Percentiles rank a stretch among this genome's conserved stretches.
Conservation (phyloP, 1,140 invertebrate genomes). For the Rhysida immarginata region DNA sequence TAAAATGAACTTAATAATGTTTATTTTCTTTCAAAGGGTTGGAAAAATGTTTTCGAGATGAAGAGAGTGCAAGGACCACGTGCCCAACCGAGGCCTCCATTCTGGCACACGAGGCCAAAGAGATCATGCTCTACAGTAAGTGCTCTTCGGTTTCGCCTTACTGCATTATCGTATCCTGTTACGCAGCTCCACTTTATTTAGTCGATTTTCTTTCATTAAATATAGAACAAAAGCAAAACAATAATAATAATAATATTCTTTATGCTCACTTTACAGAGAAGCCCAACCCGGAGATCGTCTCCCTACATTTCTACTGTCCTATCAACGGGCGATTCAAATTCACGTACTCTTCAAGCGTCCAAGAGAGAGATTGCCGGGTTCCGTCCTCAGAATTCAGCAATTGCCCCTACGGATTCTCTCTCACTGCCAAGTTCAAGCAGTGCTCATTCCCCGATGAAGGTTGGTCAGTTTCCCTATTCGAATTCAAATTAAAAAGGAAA, state of each 20-base stretch:
- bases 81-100: constrained; percentile 11
- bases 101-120: background rate
- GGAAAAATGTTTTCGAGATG: constrained; percentile 13
- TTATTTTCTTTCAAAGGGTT: no score
- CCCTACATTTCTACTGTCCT: constrained; percentile 46
- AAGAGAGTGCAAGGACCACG: constrained; percentile 12
- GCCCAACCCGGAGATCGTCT: constrained; percentile 24
- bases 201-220: no score
- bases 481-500: background rate
- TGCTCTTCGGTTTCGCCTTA: constrained; percentile 1
- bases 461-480: constrained; percentile 21
- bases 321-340: constrained; percentile 46
- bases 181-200: no score
- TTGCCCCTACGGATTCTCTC: constrained; percentile 44
- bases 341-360: constrained; percentile 40
- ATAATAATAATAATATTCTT: no score
- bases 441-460: constrained; percentile 39
- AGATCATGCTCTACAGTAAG: constrained; percentile 16
- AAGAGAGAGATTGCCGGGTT: constrained; percentile 36
- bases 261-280: constrained; percentile 9
- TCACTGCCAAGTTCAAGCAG: constrained; percentile 39
- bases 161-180: background rate
- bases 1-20: no score
- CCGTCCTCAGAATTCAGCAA: constrained; percentile 42
- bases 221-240: no score